phyloP scores from a whole-genome alignment of 2,797 vertebrate species.

The Sardinella longiceps region DNA sequence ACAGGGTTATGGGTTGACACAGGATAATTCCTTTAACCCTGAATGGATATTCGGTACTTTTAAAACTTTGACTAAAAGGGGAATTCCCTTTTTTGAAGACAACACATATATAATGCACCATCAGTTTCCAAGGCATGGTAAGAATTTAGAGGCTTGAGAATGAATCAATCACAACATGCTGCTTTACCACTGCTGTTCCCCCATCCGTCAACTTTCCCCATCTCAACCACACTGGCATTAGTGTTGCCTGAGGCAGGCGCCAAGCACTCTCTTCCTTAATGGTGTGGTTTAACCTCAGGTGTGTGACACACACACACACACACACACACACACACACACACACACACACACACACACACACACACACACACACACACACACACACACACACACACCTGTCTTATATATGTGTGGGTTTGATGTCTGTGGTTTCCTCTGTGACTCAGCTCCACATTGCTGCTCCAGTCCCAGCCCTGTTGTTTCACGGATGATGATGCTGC shows the following conservation, averaged over 20 bases:
- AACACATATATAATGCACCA: background rate
- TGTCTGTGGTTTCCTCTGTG: too few species aligned
- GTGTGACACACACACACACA: background rate
- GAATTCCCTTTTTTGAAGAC: too few species aligned
- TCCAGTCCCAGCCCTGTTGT: too few species aligned
- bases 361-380: background rate
- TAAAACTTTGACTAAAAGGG: too few species aligned
- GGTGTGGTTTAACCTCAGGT: background rate
- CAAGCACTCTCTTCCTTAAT: slow-evolving; percentile 19
- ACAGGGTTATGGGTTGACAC: too few species aligned
- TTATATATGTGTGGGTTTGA: too few species aligned
- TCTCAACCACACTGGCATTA: background rate
- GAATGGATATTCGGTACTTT: too few species aligned
- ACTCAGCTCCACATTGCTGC: too few species aligned
- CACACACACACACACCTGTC: background rate
- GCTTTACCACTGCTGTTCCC: background rate
- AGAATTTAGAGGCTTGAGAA: background rate
- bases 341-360: background rate
- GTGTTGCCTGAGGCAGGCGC: background rate
- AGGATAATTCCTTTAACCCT: too few species aligned
- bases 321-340: background rate
- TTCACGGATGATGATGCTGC: too few species aligned
- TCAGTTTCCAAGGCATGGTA: background rate
- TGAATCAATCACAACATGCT: background rate
- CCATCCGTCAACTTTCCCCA: background rate